phyloP scores from a whole-genome alignment of 35 echinoderm and acorn worm species.

The Ophiothrix spiculata region DNA sequence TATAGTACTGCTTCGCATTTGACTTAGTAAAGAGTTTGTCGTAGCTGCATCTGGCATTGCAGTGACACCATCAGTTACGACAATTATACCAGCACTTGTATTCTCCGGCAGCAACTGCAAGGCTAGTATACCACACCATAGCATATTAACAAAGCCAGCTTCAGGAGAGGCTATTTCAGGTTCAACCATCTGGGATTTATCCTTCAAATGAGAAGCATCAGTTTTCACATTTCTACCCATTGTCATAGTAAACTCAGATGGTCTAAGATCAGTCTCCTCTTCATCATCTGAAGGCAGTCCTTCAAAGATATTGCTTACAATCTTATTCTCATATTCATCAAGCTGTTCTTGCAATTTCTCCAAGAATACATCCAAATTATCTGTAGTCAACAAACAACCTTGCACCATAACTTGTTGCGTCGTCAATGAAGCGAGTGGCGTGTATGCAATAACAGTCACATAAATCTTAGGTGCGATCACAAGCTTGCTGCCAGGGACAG shows the following conservation, averaged over 20 bases:
- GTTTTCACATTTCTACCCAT: background rate
- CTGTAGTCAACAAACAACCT: conserved; percentile 65
- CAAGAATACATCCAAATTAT: conserved; percentile 66
- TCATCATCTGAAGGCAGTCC: background rate
- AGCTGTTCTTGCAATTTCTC: conserved; percentile 67
- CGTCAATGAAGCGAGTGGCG: conserved; percentile 63
- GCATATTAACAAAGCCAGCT: conserved; percentile 88
- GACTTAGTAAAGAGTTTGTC: conserved; percentile 47
- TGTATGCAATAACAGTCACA: conserved; percentile 93
- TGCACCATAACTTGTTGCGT: conserved; percentile 96
- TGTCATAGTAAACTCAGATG: background rate
- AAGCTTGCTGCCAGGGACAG: conserved; percentile 70
- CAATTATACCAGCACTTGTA: conserved; percentile 96
- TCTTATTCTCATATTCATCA: conserved; percentile 88
- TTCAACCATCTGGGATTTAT: background rate
- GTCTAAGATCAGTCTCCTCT: background rate
- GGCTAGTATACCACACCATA: conserved; percentile 94
- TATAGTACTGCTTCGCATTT: conserved; percentile 77
- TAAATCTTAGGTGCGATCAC: conserved; percentile 74
- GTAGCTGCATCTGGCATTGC: conserved; percentile 75
- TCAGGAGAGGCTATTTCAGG: conserved; percentile 86
- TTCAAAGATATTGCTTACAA: conserved; percentile 66
- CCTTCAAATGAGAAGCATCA: background rate
- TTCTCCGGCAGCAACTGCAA: conserved; percentile 91
- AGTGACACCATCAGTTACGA: conserved; percentile 79